A percentile compares a stretch with the other conserved stretches of the same genome.
These are phyloP conservation scores for Stomatorhinus ivindoensis DNA, from an alignment of 2,113 vertebrate species.

Conservation along the genomic window DNA sequence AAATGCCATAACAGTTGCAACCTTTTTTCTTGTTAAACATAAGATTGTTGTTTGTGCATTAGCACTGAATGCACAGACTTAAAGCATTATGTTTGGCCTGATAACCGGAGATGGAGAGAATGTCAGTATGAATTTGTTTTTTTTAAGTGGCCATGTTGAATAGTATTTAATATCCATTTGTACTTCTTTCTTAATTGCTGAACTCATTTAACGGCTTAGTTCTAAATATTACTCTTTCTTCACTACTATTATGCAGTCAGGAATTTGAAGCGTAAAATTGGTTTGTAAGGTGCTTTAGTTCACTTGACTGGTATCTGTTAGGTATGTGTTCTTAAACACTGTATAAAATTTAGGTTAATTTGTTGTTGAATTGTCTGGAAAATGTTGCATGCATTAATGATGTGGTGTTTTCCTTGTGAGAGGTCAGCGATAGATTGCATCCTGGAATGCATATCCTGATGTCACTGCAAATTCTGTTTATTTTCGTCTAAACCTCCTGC, in stretches of 20 bases:
- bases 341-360: slow-evolving; percentile 3
- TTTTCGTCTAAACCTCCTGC: background rate
- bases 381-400: slow-evolving; percentile 1
- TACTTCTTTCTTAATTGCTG: slow-evolving; percentile 39
- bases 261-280: slow-evolving; percentile 40
- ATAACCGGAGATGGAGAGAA: slow-evolving; percentile 44
- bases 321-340: background rate
- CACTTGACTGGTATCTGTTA: slow-evolving; percentile 4
- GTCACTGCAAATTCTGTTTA: background rate
- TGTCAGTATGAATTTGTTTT: slow-evolving; percentile 40
- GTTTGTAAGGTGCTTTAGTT: slow-evolving; percentile 50
- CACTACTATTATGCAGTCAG: slow-evolving; percentile 36
- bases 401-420: background rate
- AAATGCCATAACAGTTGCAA: slow-evolving; percentile 14
- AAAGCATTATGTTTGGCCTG: slow-evolving; percentile 30
- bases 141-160: slow-evolving; percentile 54
- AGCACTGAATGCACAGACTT: slow-evolving; percentile 14
- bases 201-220: slow-evolving; percentile 47
- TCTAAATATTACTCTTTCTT: slow-evolving; percentile 42
- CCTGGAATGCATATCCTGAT: background rate
- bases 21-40: background rate
- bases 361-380: slow-evolving; percentile 3
- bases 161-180: slow-evolving; percentile 24
- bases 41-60: background rate
- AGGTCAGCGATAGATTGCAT: background rate